These are phyloP conservation scores for Poecilia latipinna DNA, from an alignment of 2,113 vertebrate species.

Conservation along the genomic window DNA sequence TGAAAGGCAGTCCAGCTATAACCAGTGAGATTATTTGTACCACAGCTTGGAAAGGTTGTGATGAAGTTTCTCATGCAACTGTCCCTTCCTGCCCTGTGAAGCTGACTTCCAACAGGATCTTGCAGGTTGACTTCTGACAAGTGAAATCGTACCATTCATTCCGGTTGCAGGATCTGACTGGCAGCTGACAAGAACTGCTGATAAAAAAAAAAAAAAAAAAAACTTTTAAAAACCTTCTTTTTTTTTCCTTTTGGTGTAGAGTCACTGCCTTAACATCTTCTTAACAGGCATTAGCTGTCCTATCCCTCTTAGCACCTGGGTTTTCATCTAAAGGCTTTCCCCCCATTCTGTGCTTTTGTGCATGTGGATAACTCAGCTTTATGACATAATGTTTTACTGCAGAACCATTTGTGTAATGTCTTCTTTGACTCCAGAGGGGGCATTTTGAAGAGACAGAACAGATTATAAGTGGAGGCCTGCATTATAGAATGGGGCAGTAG, in stretches of 20 bases:
- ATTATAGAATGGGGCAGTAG: conserved; percentile 2
- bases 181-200: background rate
- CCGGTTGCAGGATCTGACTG: background rate
- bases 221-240: background rate
- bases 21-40: too few relatives aligned
- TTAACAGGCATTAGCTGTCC: background rate
- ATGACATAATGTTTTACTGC: background rate
- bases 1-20: too few relatives aligned
- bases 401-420: conserved; percentile 2
- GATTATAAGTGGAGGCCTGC: conserved; percentile 2
- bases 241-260: background rate
- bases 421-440: conserved; percentile 4
- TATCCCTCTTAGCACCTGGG: background rate
- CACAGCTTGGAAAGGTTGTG: background rate
- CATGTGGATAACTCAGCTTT: background rate
- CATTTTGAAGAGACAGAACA: background rate
- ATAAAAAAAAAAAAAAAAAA: too few relatives aligned
- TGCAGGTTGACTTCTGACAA: background rate
- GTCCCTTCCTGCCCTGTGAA: background rate
- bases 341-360: background rate
- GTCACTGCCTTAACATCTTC: background rate
- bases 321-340: background rate
- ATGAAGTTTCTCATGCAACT: background rate
- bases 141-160: background rate
- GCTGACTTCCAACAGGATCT: background rate